Evolutionary conservation across 2,113 vertebrate species (phyloP), one percentile per base, ranked within the genome.

Genomic region (Syngnathus floridae): DNA sequence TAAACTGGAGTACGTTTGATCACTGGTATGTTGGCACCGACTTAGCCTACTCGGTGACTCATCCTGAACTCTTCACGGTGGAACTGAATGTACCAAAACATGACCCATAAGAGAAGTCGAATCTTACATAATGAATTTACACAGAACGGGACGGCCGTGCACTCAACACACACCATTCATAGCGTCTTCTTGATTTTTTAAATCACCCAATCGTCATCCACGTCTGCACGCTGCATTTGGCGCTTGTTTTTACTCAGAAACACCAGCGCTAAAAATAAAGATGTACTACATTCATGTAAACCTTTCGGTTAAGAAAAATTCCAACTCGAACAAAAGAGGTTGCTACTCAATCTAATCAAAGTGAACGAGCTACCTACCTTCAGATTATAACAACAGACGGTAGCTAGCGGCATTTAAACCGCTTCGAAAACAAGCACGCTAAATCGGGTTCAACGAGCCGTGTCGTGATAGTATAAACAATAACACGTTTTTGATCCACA

Each of bases 51-150:
- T 69, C 56, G 19, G 73, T 87, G 88, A 89, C 73, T 88, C 87
- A 86, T 76, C 65, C 54, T 70, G 62, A 83, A 84, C 76, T 82
- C 70, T 61, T 73, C 73, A 41, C 75, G 41, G 70, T 54, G 71
- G 80, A 74, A 83, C 79, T 75, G 69, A 55, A 70, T 85, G 80
- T 85, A 80, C 79, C 74, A 80, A 78, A 88, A 86, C 78, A 84
- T 75, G 81, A 89, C 81, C 84, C 84, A 83, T 65, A 81, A 78
- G 69, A 65, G 73, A 60, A 73, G 76, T 40, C 48, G 52, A 73
- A 71, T 57, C 74, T 84, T 84, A 80, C 60, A 72, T 82, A 86
- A 87, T 36, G 17, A 22, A 61, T 61, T 22, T 22, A 82, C 67
- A 68, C 48, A 48, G 46, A 35, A 64, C 19, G 55, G 62, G 75